phyloP scores from a whole-genome alignment of 2,888 invertebrate species.

The Diarsia brunnea region DNA sequence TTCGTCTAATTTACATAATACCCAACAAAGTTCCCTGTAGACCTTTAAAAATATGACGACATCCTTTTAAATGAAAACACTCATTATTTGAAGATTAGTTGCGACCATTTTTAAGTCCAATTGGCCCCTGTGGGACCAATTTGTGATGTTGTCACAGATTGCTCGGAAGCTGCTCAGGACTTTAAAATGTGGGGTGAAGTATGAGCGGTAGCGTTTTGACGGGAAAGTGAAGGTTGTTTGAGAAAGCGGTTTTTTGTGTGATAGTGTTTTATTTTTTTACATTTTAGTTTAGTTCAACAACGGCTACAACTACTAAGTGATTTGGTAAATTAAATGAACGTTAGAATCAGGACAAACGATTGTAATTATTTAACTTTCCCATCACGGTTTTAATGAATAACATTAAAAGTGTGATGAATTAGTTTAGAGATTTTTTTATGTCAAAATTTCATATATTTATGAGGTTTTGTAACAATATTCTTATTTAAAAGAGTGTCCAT shows the following conservation, averaged over 20 bases:
- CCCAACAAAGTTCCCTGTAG: conserved; percentile 12
- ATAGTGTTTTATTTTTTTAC: too few species aligned
- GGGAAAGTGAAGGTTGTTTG: not conserved
- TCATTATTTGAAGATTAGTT: conserved; percentile 73
- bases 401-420: too few species aligned
- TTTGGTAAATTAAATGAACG: too few species aligned
- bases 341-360: too few species aligned
- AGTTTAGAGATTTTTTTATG: too few species aligned
- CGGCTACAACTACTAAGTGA: too few species aligned
- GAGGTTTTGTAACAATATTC: too few species aligned
- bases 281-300: too few species aligned
- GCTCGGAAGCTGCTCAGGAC: conserved; percentile 54
- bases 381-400: too few species aligned
- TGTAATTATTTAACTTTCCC: too few species aligned
- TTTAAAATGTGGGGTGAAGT: conserved; percentile 56
- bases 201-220: conserved; percentile 21
- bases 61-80: conserved; percentile 68
- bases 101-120: conserved; percentile 73
- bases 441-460: too few species aligned
- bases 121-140: conserved; percentile 78
- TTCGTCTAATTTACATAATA: conserved; percentile 44
- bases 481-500: too few species aligned
- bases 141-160: conserved; percentile 70
- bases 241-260: not conserved
- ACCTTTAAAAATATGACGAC: conserved; percentile 54